Conservation (phyloP, 1,140 invertebrate genomes). For the Zaprionus inermis region DNA sequence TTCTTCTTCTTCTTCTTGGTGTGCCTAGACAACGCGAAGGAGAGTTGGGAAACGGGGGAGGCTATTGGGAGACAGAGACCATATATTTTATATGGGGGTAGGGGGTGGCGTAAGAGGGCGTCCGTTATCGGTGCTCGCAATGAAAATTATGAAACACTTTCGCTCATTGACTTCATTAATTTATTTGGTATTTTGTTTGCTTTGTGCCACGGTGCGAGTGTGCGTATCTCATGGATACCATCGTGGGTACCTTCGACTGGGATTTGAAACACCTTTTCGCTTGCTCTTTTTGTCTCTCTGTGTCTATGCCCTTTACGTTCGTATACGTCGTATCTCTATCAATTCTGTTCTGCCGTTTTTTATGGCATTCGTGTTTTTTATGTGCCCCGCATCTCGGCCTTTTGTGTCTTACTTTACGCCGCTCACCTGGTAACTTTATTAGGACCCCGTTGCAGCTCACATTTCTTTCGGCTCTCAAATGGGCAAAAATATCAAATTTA, state of each 20-base stretch:
- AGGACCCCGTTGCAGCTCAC: background rate
- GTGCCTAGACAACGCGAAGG: constrained; percentile 33
- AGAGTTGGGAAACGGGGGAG: background rate
- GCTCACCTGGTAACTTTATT: background rate
- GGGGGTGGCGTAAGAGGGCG: background rate
- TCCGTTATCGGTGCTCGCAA: constrained; percentile 66
- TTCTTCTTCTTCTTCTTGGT: constrained; percentile 6
- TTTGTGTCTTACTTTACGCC: constrained; percentile 8
- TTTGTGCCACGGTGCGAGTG: constrained; percentile 36
- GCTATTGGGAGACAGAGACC: constrained; percentile 11
- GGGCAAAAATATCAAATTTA: constrained; percentile 29
- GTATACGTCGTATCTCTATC: too few species aligned
- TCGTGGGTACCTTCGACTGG: background rate
- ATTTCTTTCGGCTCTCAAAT: background rate
- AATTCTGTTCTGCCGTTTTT: constrained; percentile 6
- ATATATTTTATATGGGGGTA: constrained; percentile 40
- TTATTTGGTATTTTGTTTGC: constrained; percentile 62
- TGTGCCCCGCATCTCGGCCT: too few species aligned
- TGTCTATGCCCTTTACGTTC: too few species aligned
- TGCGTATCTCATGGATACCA: constrained; percentile 21
- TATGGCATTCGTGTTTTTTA: constrained; percentile 13
- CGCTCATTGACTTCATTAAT: constrained; percentile 74
- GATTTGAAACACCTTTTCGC: constrained; percentile 30
- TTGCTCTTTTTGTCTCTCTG: background rate
- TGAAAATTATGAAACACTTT: constrained; percentile 81